These are phyloP conservation scores for Thecocarcelia acutangulata DNA, from an alignment of 2,888 invertebrate genomes.

Conservation along the genomic window DNA sequence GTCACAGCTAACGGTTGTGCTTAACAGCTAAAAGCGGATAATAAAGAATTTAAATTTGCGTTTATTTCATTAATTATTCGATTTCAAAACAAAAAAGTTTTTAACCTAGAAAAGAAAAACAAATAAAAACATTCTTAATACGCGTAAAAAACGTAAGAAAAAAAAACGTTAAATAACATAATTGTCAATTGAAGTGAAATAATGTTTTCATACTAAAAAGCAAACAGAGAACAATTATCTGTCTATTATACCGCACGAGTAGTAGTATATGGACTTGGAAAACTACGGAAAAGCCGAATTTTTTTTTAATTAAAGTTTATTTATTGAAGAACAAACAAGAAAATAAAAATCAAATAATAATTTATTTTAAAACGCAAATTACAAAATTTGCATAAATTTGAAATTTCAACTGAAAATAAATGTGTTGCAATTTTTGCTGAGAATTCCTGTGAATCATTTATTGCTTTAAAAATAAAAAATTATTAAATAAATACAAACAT, in stretches of 20 bases:
- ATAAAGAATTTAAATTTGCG: conserved; percentile 20
- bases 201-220: conserved; percentile 13
- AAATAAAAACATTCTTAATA: conserved; percentile 2
- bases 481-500: conserved; percentile 16
- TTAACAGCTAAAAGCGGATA: conserved; percentile 65
- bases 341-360: conserved; percentile 26
- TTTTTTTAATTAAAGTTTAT: neutral
- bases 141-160: conserved; percentile 3
- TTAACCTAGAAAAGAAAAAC: neutral
- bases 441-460: conserved; percentile 58
- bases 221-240: conserved; percentile 6
- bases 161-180: conserved; percentile 19
- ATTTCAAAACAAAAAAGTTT: neutral
- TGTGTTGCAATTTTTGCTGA: conserved; percentile 57
- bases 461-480: conserved; percentile 49
- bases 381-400: conserved; percentile 60
- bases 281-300: neutral
- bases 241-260: neutral
- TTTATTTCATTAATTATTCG: conserved; percentile 3
- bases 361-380: conserved; percentile 60
- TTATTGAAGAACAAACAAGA: too few species aligned
- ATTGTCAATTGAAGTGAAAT: conserved; percentile 5
- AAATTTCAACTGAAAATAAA: conserved; percentile 47
- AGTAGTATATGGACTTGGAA: conserved; percentile 22
- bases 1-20: conserved; percentile 71